Evolutionary conservation across 2,797 vertebrate species (phyloP), one percentile per base, ranked within the genome.

Genomic region (Gallirallus australis): DNA sequence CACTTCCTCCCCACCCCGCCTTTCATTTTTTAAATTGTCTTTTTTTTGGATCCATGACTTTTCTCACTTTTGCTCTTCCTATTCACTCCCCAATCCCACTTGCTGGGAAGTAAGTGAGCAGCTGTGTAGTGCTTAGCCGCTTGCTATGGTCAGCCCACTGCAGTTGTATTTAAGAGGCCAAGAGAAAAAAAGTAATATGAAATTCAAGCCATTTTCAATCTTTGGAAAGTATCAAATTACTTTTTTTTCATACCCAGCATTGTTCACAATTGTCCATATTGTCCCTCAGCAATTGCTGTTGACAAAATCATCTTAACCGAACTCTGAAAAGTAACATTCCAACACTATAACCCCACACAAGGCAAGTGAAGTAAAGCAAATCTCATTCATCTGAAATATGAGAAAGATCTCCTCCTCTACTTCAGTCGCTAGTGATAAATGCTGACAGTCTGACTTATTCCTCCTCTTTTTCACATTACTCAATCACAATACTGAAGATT

Each of bases 81-180:
- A 6, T 45, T 59, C 37, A 33, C 11, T 57, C 12, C 9, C 16
- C 19, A 8, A 59, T 31, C 16, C 33, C 31, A 42, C 42, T 35
- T 42, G 21, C 7, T 0, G 1, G 21, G 52, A 40, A 65, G 14
- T 42, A 40, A 64, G 30, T 0, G 0, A 71, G 37, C 28, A 81
- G 47, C 35, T 40, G 33, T 35, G 21, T 48, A 9, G 27, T 54
- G 17, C 18, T 60, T 66, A 66, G 24, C 30, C 53, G 21, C 12
- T 82, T 48, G 24, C 15, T 15, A 6, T 15, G 12, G 11, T 68
- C 35, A 69, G 56, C 12, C 17, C 48, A 63, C 17, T 3, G 6
- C 17, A 50, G 24, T 56, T 33, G 39, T 12, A 79, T 24, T 39
- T 61, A 21, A 86, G 15, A 77, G 17, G 15, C 5, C 7, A n/a